Evolutionary conservation across 1,140 invertebrate genomes (phyloP), one percentile per base, ranked within the genome.

Genomic region (Sitophilus oryzae): DNA sequence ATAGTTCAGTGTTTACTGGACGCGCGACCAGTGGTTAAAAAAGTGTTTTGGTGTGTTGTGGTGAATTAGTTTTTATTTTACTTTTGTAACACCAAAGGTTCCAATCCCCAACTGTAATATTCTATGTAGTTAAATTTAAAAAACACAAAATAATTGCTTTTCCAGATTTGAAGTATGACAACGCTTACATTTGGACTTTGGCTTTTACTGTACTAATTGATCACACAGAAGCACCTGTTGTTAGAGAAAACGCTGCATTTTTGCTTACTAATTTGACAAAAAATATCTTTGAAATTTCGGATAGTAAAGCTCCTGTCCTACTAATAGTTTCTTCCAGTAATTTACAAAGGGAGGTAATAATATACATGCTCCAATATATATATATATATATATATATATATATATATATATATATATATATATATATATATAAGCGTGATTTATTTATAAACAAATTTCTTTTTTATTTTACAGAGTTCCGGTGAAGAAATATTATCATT

Each of bases 211-310:
- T 73, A 43, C 35, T 76, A n/a, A 44, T 71, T 6, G 71, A 75
- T 61, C 59, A 73, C 36, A 59, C 60, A 23, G 73, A 76, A 62
- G 64, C 73, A 9, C 65, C 61, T 43, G 55, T 74, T 19, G 70
- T 74, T 5, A 62, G 70, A 36, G 73, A 75, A 55, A 73, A 73
- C 59, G 71, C 71, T 37, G 71, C 68, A 14, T 19, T 65, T 18
- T 55, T 75, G 10, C 59, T 74, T n/a, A 62, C 67, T 1, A 74
- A 73, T 62, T 59, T 76, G 10, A 38, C 37, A 10, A 48, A 22
- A 1, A 36, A 58, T 43, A 35, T 6, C 5, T 44, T 48, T 30
- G 25, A 14, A 0, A 30, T 20, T 11, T 15, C 23, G 3, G 22
- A 25, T 35, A 46, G 30, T 19, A 46, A 23, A n/a, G 11, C 30